A percentile compares a stretch with the other conserved stretches of the same genome.
Evolutionary conservation across 1,140 invertebrate species (phyloP).

Genomic region (Atta colombica): DNA sequence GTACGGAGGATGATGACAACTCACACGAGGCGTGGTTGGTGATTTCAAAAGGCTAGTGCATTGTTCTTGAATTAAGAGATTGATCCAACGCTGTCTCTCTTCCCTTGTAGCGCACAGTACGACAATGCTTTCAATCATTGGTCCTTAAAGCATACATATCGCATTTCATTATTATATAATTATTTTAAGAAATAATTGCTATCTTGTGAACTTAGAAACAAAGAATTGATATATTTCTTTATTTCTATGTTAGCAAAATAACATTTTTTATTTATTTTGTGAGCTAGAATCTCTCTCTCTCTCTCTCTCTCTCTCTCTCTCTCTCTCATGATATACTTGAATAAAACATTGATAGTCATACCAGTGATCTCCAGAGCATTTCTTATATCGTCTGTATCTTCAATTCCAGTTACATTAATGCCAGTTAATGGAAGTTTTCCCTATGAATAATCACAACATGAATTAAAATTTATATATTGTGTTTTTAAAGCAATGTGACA

Average conservation of each 20-base stretch:
- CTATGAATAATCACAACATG: slow-evolving; percentile 85
- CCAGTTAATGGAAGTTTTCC: slow-evolving; percentile 96
- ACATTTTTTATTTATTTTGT: not conserved
- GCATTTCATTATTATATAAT: no score
- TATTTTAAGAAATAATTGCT: no score
- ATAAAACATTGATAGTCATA: slow-evolving; percentile 73
- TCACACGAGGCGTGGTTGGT: slow-evolving; percentile 84
- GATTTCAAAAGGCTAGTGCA: slow-evolving; percentile 85
- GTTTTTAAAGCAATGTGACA: not conserved
- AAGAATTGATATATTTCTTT: not conserved
- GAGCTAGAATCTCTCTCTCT: not conserved
- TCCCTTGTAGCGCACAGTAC: slow-evolving; percentile 94
- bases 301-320: no score
- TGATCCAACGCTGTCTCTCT: slow-evolving; percentile 95
- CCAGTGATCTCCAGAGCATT: slow-evolving; percentile 97
- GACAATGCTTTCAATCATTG: slow-evolving; percentile 95
- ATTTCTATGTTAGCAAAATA: not conserved
- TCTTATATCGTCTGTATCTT: slow-evolving; percentile 93
- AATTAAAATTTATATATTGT: slow-evolving; percentile 28
- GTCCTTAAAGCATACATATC: slow-evolving; percentile 87
- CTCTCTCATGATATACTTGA: not conserved
- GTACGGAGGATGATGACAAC: slow-evolving; percentile 85
- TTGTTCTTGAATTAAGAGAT: slow-evolving; percentile 90
- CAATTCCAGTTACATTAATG: slow-evolving; percentile 92
- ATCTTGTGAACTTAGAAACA: not conserved